These are phyloP conservation scores for Anolis apletophallus DNA, from an alignment of 2,797 vertebrate genomes.

Conservation along the genomic window DNA sequence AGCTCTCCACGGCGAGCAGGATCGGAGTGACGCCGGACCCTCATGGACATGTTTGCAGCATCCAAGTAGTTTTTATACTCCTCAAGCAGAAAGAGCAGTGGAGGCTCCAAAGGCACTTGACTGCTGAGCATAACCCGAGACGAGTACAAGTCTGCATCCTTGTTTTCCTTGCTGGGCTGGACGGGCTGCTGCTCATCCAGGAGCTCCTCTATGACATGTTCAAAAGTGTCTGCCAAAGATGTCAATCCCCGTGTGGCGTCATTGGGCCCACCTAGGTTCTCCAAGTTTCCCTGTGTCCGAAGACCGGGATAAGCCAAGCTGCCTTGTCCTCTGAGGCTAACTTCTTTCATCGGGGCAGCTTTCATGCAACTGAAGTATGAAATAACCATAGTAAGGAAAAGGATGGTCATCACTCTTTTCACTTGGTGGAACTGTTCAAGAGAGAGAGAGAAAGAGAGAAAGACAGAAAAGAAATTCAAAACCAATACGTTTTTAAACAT, in stretches of 20 bases:
- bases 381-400: constrained; percentile 99
- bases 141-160: constrained; percentile 96
- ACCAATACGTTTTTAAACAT: not conserved
- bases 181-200: constrained; percentile 89
- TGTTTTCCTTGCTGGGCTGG: constrained; percentile 86
- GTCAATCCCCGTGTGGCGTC: constrained; percentile 84
- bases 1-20: constrained; percentile 96
- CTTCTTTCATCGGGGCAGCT: constrained; percentile 99
- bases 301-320: constrained; percentile 94
- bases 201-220: constrained; percentile 99
- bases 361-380: constrained; percentile 99
- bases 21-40: constrained; percentile 97
- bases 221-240: constrained; percentile 94
- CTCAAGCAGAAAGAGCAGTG: constrained; percentile 98
- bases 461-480: constrained; percentile 49
- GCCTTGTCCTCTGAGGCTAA: constrained; percentile 92
- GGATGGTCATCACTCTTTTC: constrained; percentile 99
- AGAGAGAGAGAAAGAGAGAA: constrained; percentile 51
- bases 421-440: constrained; percentile 96
- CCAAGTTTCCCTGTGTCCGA: constrained; percentile 93
- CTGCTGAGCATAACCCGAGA: constrained; percentile 99
- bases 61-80: constrained; percentile 99
- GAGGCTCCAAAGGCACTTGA: constrained; percentile 99
- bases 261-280: constrained; percentile 85
- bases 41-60: constrained; percentile 98